Evolutionary conservation across 2,888 invertebrate species (phyloP).

Genomic region (Cotesia congregata): DNA sequence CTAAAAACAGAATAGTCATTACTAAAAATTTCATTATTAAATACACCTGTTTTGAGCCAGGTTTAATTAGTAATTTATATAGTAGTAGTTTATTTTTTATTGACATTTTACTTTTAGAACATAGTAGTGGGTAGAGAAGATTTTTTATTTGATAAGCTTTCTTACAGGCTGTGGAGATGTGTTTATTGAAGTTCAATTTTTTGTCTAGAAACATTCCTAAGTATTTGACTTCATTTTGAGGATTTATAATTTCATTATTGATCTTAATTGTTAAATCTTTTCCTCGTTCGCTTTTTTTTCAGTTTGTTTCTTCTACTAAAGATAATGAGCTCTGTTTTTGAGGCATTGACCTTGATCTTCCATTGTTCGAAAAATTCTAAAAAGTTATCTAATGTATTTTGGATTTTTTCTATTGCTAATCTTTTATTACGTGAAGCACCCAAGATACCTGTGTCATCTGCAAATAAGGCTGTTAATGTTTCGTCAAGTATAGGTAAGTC

Average conservation of each 20-base stretch:
- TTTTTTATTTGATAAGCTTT: neutral
- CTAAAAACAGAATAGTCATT: too few relatives aligned
- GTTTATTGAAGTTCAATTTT: neutral
- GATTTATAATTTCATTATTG: conserved; percentile 13
- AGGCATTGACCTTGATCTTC: conserved; percentile 14
- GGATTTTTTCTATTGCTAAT: conserved; percentile 15
- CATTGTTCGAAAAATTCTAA: neutral
- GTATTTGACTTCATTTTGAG: conserved; percentile 35
- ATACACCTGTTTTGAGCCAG: too few relatives aligned
- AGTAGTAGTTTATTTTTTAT: neutral
- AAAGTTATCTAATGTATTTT: neutral
- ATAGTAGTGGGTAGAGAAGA: neutral
- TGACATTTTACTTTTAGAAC: neutral
- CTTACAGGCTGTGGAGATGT: neutral
- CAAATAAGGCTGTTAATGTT: conserved; percentile 43
- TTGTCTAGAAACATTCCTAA: conserved; percentile 31
- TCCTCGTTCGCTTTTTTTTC: conserved; percentile 8
- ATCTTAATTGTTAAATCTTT: conserved; percentile 13
- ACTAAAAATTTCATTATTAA: too few relatives aligned
- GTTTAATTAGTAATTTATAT: neutral
- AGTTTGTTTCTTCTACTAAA: conserved; percentile 22
- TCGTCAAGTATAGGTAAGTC: conserved; percentile 14
- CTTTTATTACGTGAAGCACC: conserved; percentile 34
- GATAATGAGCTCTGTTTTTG: conserved; percentile 29
- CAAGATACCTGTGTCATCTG: conserved; percentile 48